phyloP scores from a whole-genome alignment of 2,888 invertebrate species.

The Oligia strigilis region DNA sequence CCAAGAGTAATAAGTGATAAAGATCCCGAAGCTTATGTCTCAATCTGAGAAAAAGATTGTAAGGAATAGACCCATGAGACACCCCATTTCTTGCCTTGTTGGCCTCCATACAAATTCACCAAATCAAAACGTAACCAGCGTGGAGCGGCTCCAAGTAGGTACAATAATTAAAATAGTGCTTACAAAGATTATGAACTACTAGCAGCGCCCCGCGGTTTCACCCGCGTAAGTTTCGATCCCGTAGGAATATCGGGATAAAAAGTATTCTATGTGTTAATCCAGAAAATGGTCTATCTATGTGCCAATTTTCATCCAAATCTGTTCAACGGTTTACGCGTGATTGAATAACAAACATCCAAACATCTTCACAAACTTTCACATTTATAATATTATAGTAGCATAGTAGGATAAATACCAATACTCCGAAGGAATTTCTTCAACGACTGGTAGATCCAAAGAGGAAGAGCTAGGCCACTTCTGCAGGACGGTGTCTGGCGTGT shows the following conservation, averaged over 20 bases:
- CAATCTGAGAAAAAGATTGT: neutral
- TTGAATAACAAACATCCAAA: too few species aligned
- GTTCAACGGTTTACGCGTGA: too few species aligned
- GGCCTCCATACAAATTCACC: neutral
- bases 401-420: constrained; percentile 74
- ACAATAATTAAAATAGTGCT: neutral
- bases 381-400: too few species aligned
- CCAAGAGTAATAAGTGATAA: neutral
- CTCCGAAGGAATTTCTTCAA: constrained; percentile 81
- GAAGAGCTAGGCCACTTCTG: constrained; percentile 72
- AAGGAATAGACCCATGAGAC: neutral
- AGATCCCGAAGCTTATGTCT: neutral
- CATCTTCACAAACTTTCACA: too few species aligned
- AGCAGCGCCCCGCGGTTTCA: too few species aligned
- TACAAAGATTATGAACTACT: neutral
- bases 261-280: too few species aligned
- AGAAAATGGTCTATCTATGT: too few species aligned
- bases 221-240: too few species aligned
- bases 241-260: too few species aligned
- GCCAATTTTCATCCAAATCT: too few species aligned
- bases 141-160: neutral
- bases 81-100: neutral
- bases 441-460: constrained; percentile 77
- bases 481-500: constrained; percentile 69
- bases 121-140: neutral